phyloP scores from a whole-genome alignment of 2,113 vertebrate genomes.

The Morone chrysops region DNA sequence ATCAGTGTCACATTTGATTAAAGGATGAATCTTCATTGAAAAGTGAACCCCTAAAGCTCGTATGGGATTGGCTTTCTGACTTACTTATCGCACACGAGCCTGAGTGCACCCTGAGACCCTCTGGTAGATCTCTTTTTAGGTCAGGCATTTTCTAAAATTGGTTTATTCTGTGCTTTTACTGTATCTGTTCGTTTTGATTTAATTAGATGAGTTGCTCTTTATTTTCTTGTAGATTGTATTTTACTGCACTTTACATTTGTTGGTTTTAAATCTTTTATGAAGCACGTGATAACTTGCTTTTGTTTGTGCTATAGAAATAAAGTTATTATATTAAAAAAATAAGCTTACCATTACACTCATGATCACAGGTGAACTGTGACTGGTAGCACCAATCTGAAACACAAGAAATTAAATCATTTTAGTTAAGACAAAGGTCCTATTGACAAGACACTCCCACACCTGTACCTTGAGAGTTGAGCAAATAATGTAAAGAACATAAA shows the following conservation, averaged over 20 bases:
- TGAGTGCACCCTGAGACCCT: no score
- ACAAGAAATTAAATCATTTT: slow-evolving; percentile 11
- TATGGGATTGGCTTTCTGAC: not conserved
- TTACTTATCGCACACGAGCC: not conserved
- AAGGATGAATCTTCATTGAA: not conserved
- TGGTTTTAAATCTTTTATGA: not conserved
- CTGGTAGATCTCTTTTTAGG: not conserved
- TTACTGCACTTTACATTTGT: not conserved
- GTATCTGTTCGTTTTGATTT: not conserved
- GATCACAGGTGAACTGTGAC: slow-evolving; percentile 77
- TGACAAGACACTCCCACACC: not conserved
- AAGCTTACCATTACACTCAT: slow-evolving; percentile 79
- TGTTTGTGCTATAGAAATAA: not conserved
- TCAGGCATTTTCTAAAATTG: no score
- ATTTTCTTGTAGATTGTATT: not conserved
- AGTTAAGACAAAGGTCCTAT: not conserved
- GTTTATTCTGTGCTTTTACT: not conserved
- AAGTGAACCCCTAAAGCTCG: not conserved
- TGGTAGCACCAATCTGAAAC: slow-evolving; percentile 85
- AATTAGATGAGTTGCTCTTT: not conserved
- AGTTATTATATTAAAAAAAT: not conserved
- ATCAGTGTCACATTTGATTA: not conserved
- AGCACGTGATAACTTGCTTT: not conserved
- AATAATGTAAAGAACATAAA: not conserved
- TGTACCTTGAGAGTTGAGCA: not conserved